These are phyloP conservation scores for Intellagama lesueurii DNA, from an alignment of 2,797 vertebrate genomes.

Conservation along the genomic window DNA sequence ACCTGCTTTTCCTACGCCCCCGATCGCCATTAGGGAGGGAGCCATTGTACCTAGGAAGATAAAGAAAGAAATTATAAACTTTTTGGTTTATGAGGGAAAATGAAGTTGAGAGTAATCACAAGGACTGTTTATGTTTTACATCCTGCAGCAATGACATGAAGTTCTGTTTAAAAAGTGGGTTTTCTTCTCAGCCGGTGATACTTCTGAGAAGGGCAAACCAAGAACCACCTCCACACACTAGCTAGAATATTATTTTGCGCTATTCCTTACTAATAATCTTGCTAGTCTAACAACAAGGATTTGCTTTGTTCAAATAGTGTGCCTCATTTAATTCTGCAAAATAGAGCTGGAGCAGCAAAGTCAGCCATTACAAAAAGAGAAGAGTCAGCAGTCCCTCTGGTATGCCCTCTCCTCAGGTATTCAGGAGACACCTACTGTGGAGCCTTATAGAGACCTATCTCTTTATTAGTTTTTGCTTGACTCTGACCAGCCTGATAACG, in stretches of 20 bases:
- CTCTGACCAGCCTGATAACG: not conserved
- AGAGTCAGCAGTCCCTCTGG: not conserved
- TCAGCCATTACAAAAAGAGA: not conserved
- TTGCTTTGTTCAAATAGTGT: not conserved
- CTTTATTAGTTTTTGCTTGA: not conserved
- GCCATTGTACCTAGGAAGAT: conserved; percentile 92
- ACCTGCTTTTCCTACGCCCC: conserved; percentile 97
- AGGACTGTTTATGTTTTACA: not conserved
- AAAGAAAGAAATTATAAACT: conserved; percentile 16
- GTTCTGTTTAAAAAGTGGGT: not conserved
- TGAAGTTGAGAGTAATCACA: not conserved
- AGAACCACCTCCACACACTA: not conserved
- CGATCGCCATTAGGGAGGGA: conserved; percentile 95
- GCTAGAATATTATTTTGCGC: not conserved
- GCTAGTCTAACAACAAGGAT: not conserved
- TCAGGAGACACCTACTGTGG: not conserved
- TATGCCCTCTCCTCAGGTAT: not conserved
- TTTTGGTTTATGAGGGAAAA: not conserved
- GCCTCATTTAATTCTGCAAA: not conserved
- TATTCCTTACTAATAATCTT: not conserved
- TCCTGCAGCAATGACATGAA: not conserved
- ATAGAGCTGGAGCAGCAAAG: not conserved
- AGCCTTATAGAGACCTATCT: not conserved
- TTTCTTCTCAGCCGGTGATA: not conserved
- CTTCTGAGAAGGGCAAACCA: too few species aligned